Percentiles rank a stretch among this genome's conserved stretches.
Evolutionary conservation across 2,797 vertebrate genomes (phyloP).

Genomic region (Lepilemur ruficaudatus): DNA sequence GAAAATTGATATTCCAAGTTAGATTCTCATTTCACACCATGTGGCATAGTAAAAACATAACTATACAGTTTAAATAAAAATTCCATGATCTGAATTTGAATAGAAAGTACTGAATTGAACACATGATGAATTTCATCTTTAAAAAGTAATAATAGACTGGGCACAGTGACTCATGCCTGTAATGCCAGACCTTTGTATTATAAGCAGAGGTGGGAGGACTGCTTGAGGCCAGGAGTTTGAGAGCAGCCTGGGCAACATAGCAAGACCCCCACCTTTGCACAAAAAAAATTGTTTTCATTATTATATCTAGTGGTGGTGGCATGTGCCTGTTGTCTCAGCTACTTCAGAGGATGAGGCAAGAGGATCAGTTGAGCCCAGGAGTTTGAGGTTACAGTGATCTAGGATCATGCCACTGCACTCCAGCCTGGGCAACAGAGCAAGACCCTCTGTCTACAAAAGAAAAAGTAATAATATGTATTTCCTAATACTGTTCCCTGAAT

Average conservation of each 20-base stretch:
- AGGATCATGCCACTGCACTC: not conserved
- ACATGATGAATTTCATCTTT: not conserved
- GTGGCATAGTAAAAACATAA: not conserved
- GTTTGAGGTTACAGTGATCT: not conserved
- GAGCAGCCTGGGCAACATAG: not conserved
- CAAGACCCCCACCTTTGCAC: not conserved
- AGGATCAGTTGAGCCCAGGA: not conserved
- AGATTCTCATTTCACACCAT: not conserved
- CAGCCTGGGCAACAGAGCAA: not conserved
- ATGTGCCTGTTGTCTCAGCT: not conserved
- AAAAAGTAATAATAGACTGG: not conserved
- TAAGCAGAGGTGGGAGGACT: not conserved
- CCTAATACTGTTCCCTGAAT: not conserved
- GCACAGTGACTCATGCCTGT: too few species aligned
- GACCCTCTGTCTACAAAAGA: not conserved
- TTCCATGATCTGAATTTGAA: not conserved
- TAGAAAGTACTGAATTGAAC: not conserved
- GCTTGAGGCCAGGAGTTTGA: not conserved
- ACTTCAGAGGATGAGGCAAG: not conserved
- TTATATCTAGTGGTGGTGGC: not conserved
- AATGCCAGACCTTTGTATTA: too few species aligned
- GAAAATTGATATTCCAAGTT: not conserved
- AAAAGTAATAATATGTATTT: not conserved
- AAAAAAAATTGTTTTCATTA: too few species aligned
- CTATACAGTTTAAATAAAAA: slow-evolving; percentile 1